Base-by-base conservation (phyloP, 2,113 vertebrate genomes). In the Columbina picui region DNA sequence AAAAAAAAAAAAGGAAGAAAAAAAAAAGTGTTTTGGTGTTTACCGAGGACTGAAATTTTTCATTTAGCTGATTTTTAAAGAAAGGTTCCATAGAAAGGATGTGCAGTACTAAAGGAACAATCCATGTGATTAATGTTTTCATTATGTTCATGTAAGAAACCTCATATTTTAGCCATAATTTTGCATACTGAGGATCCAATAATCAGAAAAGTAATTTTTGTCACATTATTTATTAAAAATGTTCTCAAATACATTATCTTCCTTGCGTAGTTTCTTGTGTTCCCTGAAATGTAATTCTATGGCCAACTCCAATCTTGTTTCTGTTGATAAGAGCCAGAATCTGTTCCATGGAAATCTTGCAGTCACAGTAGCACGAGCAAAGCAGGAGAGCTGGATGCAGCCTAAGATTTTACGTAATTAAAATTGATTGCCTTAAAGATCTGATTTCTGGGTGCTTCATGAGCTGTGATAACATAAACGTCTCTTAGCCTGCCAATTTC, bases 161-260 rank as follows among this genome's bases (percentile, higher is more conserved):
- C 96, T 98, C 97, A 98, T 98, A 98, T 98, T 98, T 98, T 98
- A 98, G 98, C 98, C 98, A 98, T 98, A 98, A 98, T 98, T 98
- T 99, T 98, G 97, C 98, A 98, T 98, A 98, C 97, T 98, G 98
- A 98, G 96, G 97, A 98, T 98, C 95, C 98, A 98, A 98, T 98
- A 98, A 98, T 98, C 98, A 98, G 96, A 98, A 98, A 98, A 98
- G 98, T 98, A 98, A 98, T 98, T 98, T 98, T 98, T 98, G 98
- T 98, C 98, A 98, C 98, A 98, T 98, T 98, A 98, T 99, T 99
- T 98, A 98, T 98, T 98, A 99, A 99, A 99, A 99, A 98, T 98
- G 98, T 98, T 98, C 98, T 98, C 97, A 98, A 98, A 98, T 98
- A 98, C 97, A 96, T 94, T 93, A 78, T 93, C 94, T 96, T 97